Base-by-base conservation (phyloP, 1,140 invertebrate species). In the Hormaphis cornu region DNA sequence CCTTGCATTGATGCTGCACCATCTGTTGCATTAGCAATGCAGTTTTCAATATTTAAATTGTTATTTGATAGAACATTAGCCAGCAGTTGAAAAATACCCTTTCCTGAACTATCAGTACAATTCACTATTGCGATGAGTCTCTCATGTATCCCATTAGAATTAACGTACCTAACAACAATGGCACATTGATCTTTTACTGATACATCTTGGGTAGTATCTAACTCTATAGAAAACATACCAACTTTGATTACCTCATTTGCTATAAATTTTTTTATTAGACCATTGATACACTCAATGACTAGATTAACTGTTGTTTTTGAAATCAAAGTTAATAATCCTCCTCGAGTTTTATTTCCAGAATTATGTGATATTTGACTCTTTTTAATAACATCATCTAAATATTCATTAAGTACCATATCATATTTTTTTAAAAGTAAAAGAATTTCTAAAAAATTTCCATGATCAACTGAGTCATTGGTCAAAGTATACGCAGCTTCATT, bases 141-240 rank as follows among this genome's bases (percentile, higher is more conserved):
- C 59, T 72, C 71, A 24, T 71, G 70, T 12, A 54, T n/a, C 66
- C 59, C 12, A 37, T 22, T 28, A 20, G 14, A 24, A 22, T 42
- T 37, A 24, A 72, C 61, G 48, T 71, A 72, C 37, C 71, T 56
- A 40, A 72, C 42, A 69, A 73, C 46, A 37, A 71, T 56, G 16
- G 44, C 58, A 63, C 66, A 73, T 28, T 72, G 71, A 61, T 74
- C 72, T 63, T 50, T 70, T 18, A 53, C 16, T 53, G 73, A 22
- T 53, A 69, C 58, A 53, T 74, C 73, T 63, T 73, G 73, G n/a
- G 73, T 74, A 14, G 59, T 69, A 63, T 74, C 72, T 18, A 73
- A 35, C 58, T 73, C 63, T 35, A 74, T 40, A 48, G 63, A 69
- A 66, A 58, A 74, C 33, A 72, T 72, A 46, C 24, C 30, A 18